phyloP scores from a whole-genome alignment of 2,113 vertebrate species.

The Indicator maculatus region DNA sequence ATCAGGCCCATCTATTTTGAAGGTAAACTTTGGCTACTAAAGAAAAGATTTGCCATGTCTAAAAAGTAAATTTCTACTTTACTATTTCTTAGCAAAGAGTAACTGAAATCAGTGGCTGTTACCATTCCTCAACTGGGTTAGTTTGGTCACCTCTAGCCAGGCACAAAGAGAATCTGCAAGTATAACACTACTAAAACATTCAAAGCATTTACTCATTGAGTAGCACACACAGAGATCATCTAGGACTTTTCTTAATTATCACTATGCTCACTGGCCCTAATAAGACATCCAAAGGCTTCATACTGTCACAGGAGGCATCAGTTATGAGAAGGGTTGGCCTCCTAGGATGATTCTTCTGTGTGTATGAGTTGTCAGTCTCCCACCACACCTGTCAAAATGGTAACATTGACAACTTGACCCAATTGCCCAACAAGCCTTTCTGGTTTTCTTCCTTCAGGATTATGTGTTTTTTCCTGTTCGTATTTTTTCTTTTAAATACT shows the following conservation, averaged over 20 bases:
- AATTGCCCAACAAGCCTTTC: not conserved
- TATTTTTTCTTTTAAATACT: not conserved
- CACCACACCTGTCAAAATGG: not conserved
- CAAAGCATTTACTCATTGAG: not conserved
- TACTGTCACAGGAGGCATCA: not conserved
- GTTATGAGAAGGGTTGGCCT: not conserved
- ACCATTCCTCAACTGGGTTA: not conserved
- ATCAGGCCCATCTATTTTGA: no score
- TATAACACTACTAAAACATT: not conserved
- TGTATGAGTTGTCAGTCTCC: not conserved
- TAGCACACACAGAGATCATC: not conserved
- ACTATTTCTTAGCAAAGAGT: not conserved
- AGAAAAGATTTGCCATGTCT: not conserved
- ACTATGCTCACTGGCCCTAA: not conserved
- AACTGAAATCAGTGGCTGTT: not conserved
- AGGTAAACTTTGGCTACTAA: not conserved
- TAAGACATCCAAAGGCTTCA: no score
- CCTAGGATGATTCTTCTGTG: not conserved
- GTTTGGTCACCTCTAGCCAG: not conserved
- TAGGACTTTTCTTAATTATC: not conserved
- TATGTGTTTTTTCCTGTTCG: not conserved
- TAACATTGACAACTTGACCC: not conserved
- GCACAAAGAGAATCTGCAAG: not conserved
- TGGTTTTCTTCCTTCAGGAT: not conserved
- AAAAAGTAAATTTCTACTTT: not conserved